Evolutionary conservation across 2,888 invertebrate genomes (phyloP), one percentile per base, ranked within the genome.

Genomic region (Acutogordius australiensis): DNA sequence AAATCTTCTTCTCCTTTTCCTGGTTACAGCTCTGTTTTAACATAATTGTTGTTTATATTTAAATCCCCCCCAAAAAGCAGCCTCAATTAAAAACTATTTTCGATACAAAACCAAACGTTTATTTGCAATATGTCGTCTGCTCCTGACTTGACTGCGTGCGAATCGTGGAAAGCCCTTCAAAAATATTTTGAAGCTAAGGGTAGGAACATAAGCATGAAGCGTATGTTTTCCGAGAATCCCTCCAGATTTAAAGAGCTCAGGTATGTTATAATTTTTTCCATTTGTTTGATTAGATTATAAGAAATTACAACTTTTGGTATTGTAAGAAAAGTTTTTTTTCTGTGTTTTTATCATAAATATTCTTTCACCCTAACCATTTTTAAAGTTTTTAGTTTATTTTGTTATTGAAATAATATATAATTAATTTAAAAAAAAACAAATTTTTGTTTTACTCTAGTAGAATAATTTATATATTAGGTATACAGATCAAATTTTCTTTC

Each of bases 191-290:
- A 80, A 64, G 72, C 74, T 4, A 78, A 80, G 68, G 81, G 80
- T 18, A 74, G 77, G 28, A 79, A 79, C 66, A 76, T 91, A 51
- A 81, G 82, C 67, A 84, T 94, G 67, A 77, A 78, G 64, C 77
- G 84, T 63, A 73, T 90, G 65, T 91, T 94, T 69, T 76, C 79
- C 64, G 74, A 79, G 65, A 84, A 91, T 71, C 73, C 80, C 0
- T 74, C 78, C 30, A 78, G 94, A 62, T 91, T 91, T 69, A 75
- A 81, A 60, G 85, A 84, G 71, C 86, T 79, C 75, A 87, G 84
- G 90, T 88, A 74, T 68, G 65, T 64, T 27, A 21, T 18, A 28
- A 60, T 45, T 58, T 45, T 21, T 57, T 23, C 18, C 21, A 13
- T 29, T 4, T 61, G 27, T 61, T 23, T 59, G 23, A 21, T n/a